Conservation (phyloP, 2,797 vertebrate genomes). For the Hemibagrus guttatus region DNA sequence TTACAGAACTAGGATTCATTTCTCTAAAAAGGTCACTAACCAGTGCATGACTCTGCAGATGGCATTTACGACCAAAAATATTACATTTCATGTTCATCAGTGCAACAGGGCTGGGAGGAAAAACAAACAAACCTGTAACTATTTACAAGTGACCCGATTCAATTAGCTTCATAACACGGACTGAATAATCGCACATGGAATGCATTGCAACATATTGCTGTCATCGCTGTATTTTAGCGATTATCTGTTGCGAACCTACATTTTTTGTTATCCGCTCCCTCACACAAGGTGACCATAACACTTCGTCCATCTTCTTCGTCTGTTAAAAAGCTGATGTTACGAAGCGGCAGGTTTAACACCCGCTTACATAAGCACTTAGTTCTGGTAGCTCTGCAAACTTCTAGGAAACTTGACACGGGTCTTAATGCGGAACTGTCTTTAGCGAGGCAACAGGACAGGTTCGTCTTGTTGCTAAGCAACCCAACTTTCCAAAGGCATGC, state of each 20-base stretch:
- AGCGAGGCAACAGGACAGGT: constrained; percentile 32
- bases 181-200: background rate
- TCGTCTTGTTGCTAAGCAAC: constrained; percentile 50
- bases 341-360: background rate
- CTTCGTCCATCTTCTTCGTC: too few relatives aligned
- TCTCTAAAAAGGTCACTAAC: background rate
- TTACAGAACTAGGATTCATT: background rate
- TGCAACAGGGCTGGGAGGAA: background rate
- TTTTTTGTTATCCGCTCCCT: background rate
- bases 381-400: constrained; percentile 1
- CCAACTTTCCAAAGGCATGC: constrained; percentile 34
- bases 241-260: background rate
- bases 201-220: background rate
- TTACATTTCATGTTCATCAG: background rate
- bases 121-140: background rate
- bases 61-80: background rate
- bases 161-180: background rate
- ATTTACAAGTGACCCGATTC: background rate
- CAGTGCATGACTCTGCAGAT: background rate
- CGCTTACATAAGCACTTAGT: background rate
- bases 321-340: background rate
- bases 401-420: constrained; percentile 22
- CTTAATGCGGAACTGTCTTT: constrained; percentile 31
- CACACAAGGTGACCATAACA: too few relatives aligned
- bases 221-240: background rate